These are phyloP conservation scores for Drosophila ananassae DNA, from an alignment of 1,140 invertebrate genomes.

Conservation along the genomic window DNA sequence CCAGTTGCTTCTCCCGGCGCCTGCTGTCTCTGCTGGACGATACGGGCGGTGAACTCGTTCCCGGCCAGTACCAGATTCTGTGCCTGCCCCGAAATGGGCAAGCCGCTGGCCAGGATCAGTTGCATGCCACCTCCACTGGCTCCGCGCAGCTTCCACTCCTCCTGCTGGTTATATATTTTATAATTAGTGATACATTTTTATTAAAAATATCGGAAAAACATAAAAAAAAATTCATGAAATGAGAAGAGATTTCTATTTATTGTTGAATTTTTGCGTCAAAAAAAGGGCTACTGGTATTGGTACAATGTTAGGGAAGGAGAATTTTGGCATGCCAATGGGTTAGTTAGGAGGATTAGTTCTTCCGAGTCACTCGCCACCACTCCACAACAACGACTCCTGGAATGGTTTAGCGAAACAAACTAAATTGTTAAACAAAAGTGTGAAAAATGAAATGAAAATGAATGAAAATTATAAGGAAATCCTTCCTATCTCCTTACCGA, in stretches of 20 bases:
- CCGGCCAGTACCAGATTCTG: conserved; percentile 76
- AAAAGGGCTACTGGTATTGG: too few relatives aligned
- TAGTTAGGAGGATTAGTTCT: too few relatives aligned
- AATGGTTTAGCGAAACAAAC: too few relatives aligned
- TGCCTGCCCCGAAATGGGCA: conserved; percentile 69
- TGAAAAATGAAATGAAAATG: background rate
- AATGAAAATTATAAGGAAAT: background rate
- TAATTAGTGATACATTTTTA: background rate
- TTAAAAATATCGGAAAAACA: too few relatives aligned
- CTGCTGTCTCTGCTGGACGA: conserved; percentile 52
- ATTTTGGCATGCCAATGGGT: too few relatives aligned
- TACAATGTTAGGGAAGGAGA: too few relatives aligned
- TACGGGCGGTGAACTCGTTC: conserved; percentile 75
- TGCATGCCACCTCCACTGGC: conserved; percentile 46
- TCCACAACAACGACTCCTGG: too few relatives aligned
- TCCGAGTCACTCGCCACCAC: too few relatives aligned
- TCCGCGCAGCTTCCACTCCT: conserved; percentile 49
- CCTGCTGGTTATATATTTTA: conserved; percentile 48
- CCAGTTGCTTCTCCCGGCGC: background rate
- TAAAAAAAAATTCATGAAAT: too few relatives aligned
- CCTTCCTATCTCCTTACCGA: conserved; percentile 40
- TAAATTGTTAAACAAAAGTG: background rate
- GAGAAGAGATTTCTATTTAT: too few relatives aligned
- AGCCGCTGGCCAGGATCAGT: conserved; percentile 72
- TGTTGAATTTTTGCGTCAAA: too few relatives aligned